Conservation (phyloP, 2,113 vertebrate genomes). For the Ovibos moschatus region DNA sequence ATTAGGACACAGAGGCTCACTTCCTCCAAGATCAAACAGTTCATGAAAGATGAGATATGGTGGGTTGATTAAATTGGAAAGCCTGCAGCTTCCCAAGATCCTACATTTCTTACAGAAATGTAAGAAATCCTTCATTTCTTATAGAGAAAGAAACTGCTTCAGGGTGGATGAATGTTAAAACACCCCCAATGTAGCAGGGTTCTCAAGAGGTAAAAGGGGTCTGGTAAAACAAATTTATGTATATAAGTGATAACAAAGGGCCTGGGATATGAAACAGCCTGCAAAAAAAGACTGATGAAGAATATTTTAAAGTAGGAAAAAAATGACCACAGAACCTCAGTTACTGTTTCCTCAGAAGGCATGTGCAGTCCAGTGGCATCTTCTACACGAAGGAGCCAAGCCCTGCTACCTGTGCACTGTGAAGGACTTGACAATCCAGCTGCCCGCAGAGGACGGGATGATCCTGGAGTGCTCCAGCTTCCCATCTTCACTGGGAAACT, state of each 20-base stretch:
- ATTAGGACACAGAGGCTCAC: neutral
- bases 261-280: neutral
- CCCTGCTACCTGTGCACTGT: conserved; percentile 96
- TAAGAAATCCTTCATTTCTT: no score
- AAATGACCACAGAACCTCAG: conserved; percentile 90
- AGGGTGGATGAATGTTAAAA: neutral
- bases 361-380: conserved; percentile 92
- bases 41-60: neutral
- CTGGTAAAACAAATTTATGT: neutral
- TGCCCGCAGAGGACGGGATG: conserved; percentile 95
- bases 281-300: neutral
- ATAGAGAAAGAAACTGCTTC: neutral
- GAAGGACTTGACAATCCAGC: conserved; percentile 97
- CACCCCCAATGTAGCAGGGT: rapidly evolving
- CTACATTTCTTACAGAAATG: neutral
- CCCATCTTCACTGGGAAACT: conserved; percentile 94
- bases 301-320: neutral
- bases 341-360: conserved; percentile 97
- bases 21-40: neutral
- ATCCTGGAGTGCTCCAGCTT: conserved; percentile 96
- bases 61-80: neutral
- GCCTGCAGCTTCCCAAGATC: neutral
- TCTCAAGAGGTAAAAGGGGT: neutral
- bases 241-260: neutral
- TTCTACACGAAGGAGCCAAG: conserved; percentile 94